Base-by-base conservation (phyloP, 2,113 vertebrate species). In the Archilochus colubris region DNA sequence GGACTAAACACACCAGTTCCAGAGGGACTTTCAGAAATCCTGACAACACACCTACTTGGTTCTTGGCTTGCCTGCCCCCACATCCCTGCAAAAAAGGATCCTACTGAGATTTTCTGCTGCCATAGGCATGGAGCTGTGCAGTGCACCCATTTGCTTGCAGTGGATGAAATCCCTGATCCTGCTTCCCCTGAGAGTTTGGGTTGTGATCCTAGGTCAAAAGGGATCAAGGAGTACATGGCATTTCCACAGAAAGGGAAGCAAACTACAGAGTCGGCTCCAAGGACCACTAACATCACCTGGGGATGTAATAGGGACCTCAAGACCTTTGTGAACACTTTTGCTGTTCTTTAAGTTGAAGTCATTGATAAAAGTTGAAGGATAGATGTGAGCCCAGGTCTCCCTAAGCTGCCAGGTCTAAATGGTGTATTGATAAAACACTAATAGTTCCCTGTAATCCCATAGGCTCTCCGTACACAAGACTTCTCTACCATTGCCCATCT, bases 231-330 rank as follows among this genome's bases (percentile, higher is more conserved):
- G n/a, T 12, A n/a, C 43, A 12, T 1, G 13, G 55, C 30, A 22
- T 46, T 86, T 81, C 28, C 38, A 51, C 55, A 77, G 31, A 48
- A 74, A 70, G n/a, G 25, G 57, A 30, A 77, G 40, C 31, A 59
- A 79, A 81, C n/a, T 4, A 24, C 0, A 4, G 33, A 8, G 4
- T 21, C 48, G 86, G 14, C 55, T 86, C 23, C 46, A 48, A 13
- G 28, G 54, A 43, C 33, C 44, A 6, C 24, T 43, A 46, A 44
- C 11, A 36, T 57, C 33, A 61, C 15, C 11, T 30, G 57, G 53
- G 72, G 53, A 48, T 80, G 76, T 68, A 55, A 12, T 0, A 0
- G 30, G 40, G 44, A 64, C 18, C n/a, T 27, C 0, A 1, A 63
- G 22, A 50, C 28, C 57, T 64, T 86, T 68, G 23, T 14, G 24